Base-by-base conservation (phyloP, 1,140 invertebrate genomes). In the Rhyacophila brunnea region DNA sequence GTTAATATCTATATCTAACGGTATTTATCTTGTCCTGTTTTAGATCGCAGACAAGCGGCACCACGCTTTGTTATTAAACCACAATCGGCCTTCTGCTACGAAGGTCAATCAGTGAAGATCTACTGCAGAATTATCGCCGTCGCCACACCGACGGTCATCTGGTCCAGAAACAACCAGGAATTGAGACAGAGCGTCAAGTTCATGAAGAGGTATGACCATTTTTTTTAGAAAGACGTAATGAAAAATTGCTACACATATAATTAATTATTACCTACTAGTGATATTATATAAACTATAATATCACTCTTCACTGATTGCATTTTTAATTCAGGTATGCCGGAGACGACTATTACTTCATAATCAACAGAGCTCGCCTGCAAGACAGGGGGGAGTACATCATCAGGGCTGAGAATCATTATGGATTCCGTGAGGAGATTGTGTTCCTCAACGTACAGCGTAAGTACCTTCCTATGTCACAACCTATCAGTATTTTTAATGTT, bases 351-450 rank as follows among this genome's bases (percentile, higher is more conserved):
- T 95, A 95, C 68, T 96, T 99, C 71, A 89, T 97, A 42, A 98
- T 99, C 60, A 99, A 98, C 74, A 85, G 97, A 66, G 90, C 91
- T 6, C 98, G 95, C 74, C 74, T 95, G 53, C 91, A 94, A 63
- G 96, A 99, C 73, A 86, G 95, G 70, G 97, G 97, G 68, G 96
- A 98, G 73, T 99, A 99, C 72, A 90, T 96, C 51, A 97, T 99
- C 66, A 81, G 92, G 38, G 97, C 97, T 2, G 95, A 98, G 74
- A 99, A 99, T 81, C 92, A 94, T 71, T 99, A 97, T 75, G 97
- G 97, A 44, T 92, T 89, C 68, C 85, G 91, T 66, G 96, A 99
- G 79, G 96, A 98, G 78, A 89, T 94, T 45, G 95, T 97, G 4
- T 97, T 96, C 84, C 83, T 99, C 2, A 98, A 97, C 71, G 96